phyloP scores from a whole-genome alignment of 2,888 invertebrate genomes.

The Nipponacmea schrenckii region DNA sequence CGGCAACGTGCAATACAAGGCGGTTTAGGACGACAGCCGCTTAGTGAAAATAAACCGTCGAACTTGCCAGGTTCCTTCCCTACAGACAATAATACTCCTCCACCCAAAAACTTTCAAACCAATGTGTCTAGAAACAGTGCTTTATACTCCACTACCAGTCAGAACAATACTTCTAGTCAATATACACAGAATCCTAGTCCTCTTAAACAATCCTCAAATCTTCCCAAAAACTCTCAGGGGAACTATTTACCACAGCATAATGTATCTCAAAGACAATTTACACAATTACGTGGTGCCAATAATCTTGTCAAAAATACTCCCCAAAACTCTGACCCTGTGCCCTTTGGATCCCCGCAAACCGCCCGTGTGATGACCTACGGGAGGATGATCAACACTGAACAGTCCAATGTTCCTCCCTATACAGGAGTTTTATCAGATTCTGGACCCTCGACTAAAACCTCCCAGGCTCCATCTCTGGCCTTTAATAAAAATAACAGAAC shows the following conservation, averaged over 20 bases:
- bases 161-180: background rate
- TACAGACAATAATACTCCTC: background rate
- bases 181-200: background rate
- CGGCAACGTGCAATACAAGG: constrained; percentile 50
- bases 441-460: background rate
- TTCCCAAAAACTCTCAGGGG: background rate
- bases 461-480: background rate
- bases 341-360: background rate
- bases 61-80: constrained; percentile 11
- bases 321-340: background rate
- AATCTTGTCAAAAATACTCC: background rate
- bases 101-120: background rate
- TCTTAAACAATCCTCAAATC: background rate
- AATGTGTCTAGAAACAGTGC: background rate
- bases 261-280: background rate
- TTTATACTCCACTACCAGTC: background rate
- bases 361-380: background rate
- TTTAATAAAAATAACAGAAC: background rate
- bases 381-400: background rate
- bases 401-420: background rate
- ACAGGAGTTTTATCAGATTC: background rate
- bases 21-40: constrained; percentile 26
- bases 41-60: background rate
- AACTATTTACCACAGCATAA: background rate
- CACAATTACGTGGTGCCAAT: background rate